phyloP scores from a whole-genome alignment of 1,140 invertebrate species.

The Anagrus nilaparvatae region DNA sequence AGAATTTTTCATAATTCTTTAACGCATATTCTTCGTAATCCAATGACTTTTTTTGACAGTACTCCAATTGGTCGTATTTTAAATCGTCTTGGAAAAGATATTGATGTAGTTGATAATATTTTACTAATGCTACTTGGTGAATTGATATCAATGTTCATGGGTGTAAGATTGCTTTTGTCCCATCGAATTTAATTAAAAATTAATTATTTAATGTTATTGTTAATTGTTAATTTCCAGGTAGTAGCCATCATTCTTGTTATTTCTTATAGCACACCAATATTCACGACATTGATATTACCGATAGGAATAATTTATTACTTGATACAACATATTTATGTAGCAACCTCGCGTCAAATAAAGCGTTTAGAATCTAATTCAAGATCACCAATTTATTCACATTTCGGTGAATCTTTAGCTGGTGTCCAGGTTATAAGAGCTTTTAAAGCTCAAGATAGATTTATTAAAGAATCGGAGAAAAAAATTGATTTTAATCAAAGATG shows the following conservation, averaged over 20 bases:
- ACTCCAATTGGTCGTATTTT: constrained; percentile 78
- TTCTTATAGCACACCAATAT: constrained; percentile 85
- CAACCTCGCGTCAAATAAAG: constrained; percentile 87
- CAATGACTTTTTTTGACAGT: constrained; percentile 75
- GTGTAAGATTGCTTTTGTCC: constrained; percentile 56
- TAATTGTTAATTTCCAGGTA: constrained; percentile 72
- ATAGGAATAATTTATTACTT: constrained; percentile 81
- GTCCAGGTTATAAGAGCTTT: constrained; percentile 69
- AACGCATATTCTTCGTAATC: constrained; percentile 46
- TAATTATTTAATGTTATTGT: constrained; percentile 73
- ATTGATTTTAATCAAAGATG: constrained; percentile 82
- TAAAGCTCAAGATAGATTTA: constrained; percentile 63
- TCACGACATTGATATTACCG: constrained; percentile 71
- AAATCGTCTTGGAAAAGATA: constrained; percentile 74
- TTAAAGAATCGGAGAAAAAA: constrained; percentile 66
- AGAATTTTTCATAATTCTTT: constrained; percentile 20
- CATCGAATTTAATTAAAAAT: constrained; percentile 57
- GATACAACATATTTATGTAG: constrained; percentile 87
- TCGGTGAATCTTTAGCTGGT: constrained; percentile 82
- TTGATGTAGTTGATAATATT: constrained; percentile 56
- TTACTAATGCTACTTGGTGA: no score
- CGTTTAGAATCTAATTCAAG: constrained; percentile 88
- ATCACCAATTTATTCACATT: constrained; percentile 96
- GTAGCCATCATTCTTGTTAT: constrained; percentile 72
- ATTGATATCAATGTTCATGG: no score